Base-by-base conservation (phyloP, 2,888 invertebrate genomes). In the Onchidella celtica region DNA sequence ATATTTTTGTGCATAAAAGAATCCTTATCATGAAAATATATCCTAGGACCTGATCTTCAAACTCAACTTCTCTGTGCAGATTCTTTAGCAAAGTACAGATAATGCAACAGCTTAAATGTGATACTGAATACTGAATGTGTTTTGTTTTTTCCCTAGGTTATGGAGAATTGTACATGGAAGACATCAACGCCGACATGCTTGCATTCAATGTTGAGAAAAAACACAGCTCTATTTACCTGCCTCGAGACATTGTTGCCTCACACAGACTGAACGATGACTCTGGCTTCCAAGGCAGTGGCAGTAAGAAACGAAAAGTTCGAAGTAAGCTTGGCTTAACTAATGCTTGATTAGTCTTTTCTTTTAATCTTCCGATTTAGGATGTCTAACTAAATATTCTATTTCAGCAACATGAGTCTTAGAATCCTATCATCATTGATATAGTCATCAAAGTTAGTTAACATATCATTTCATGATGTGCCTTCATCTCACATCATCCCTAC, bases 101-200 rank as follows among this genome's bases (percentile, higher is more conserved):
- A 11, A 11, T 47, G 47, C 17, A 17, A 47, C 6, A 65, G 9
- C 9, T 65, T 32, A 17, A 65, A 65, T 47, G 32, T 32, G 3
- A 2, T 61, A 61, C 27, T 2, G 9, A 27, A 4, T 63, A 1
- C 29, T 29, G 63, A 32, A 29, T 63, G 63, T 2, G 24, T 2
- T 27, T 29, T 1, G 17, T 63, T 14, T 3, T 29, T 1, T 68
- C 11, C 17, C 34, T 55, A 79, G 84, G 81, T 0, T 85, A 79
- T 55, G 85, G 83, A 1, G 38, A 69, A 29, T 66, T 85, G 55
- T 81, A 82, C 73, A 80, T 82, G 77, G 69, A 79, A 27, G 85
- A 85, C 32, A 61, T 85, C 27, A 82, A 82, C 17, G 82, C 85
- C 17, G 83, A 83, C 34, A 75, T 69, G 65, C 63, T 85, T 61